These are phyloP conservation scores for Nasua narica DNA, from an alignment of 2,797 vertebrate species.

Conservation along the genomic window DNA sequence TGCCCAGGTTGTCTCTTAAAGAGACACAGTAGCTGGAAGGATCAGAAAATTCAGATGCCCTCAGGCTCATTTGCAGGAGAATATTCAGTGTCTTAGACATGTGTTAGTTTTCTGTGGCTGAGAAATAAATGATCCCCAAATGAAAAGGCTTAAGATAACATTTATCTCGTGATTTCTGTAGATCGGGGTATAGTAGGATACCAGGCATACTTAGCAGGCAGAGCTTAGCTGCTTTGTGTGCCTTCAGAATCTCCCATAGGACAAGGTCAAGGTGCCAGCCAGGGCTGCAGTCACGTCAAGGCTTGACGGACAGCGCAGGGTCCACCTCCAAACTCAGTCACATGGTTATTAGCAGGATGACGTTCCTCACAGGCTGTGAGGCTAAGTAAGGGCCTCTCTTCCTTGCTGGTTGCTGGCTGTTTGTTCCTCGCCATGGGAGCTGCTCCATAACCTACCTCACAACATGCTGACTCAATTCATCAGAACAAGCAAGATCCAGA, in stretches of 20 bases:
- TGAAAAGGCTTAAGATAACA: not conserved
- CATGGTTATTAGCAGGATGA: not conserved
- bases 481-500: not conserved
- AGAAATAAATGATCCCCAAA: not conserved
- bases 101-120: not conserved
- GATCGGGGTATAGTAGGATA: not conserved
- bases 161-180: not conserved
- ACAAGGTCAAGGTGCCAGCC: not conserved
- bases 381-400: not conserved
- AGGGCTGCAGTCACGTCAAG: not conserved
- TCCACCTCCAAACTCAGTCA: not conserved
- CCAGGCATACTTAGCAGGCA: not conserved
- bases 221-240: not conserved
- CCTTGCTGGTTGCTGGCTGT: not conserved
- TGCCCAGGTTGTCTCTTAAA: not conserved
- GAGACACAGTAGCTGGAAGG: not conserved
- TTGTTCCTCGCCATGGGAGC: not conserved
- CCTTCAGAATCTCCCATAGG: not conserved
- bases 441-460: not conserved
- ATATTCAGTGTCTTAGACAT: not conserved
- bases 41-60: not conserved
- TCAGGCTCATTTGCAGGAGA: not conserved
- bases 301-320: not conserved
- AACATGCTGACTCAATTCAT: not conserved
- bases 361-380: not conserved